Percentiles rank a stretch among this genome's conserved stretches.
Evolutionary conservation across 1,140 invertebrate genomes (phyloP).

Genomic region (Brachionus koreanus): DNA sequence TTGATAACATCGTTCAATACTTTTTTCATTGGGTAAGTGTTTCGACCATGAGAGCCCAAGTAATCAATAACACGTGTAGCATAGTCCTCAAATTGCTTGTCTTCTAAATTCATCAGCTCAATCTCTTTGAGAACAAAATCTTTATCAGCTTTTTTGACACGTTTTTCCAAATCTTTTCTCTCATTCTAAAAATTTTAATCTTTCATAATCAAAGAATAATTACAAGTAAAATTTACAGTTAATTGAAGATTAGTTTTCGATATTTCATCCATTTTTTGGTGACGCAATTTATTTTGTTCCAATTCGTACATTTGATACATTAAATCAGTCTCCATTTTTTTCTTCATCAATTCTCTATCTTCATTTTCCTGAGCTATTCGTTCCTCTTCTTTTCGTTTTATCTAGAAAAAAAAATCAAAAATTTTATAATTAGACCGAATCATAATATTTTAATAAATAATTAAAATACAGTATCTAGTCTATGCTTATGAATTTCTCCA

Average conservation of each 20-base stretch:
- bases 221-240: background rate
- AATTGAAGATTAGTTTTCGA: background rate
- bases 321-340: conserved; percentile 34
- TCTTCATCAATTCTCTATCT: conserved; percentile 17
- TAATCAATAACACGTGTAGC: conserved; percentile 56
- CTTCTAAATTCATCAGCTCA: conserved; percentile 14
- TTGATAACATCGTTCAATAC: conserved; percentile 47
- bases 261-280: conserved; percentile 2
- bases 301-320: conserved; percentile 40
- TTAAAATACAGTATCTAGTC: conserved; percentile 24
- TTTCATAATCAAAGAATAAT: background rate
- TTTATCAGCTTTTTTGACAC: conserved; percentile 13
- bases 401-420: conserved; percentile 22
- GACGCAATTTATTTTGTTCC: conserved; percentile 17
- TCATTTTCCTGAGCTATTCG: background rate
- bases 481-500: conserved; percentile 12
- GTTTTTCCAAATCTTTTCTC: conserved; percentile 26
- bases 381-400: conserved; percentile 33
- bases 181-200: conserved; percentile 15
- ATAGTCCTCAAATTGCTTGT: conserved; percentile 48
- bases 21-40: conserved; percentile 54
- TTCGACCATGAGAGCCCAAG: conserved; percentile 54
- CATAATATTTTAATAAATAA: background rate
- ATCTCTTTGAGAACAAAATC: conserved; percentile 33
- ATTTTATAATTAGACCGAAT: background rate